Evolutionary conservation across 2,888 invertebrate species (phyloP).

Genomic region (Caenorhabditis wallacei): DNA sequence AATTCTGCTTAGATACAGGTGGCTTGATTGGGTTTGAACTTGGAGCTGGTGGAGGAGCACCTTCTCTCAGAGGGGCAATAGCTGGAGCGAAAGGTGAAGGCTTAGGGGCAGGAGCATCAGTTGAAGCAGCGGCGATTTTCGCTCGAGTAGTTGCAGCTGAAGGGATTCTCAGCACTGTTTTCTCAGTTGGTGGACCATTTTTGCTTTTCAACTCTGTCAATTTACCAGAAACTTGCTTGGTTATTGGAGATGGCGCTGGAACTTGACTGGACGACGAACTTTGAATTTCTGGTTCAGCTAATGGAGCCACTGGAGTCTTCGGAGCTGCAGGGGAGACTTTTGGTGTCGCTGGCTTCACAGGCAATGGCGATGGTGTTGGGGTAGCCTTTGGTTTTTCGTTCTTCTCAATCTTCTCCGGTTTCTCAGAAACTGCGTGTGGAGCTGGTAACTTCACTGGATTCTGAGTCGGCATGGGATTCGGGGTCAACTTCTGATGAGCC

Average conservation of each 20-base stretch:
- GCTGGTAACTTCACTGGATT: conserved; percentile 56
- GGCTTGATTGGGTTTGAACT: conserved; percentile 48
- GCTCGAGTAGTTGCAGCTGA: conserved; percentile 47
- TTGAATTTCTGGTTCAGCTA: conserved; percentile 8
- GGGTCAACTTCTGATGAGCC: conserved; percentile 49
- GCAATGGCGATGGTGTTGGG: background rate
- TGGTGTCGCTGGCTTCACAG: background rate
- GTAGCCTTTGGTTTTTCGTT: background rate
- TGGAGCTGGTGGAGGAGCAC: conserved; percentile 51
- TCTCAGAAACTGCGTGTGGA: conserved; percentile 57
- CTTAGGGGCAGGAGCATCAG: conserved; percentile 8
- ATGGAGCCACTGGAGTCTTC: conserved; percentile 13
- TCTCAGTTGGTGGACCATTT: conserved; percentile 37
- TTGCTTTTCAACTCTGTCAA: conserved; percentile 69
- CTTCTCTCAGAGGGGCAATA: conserved; percentile 34
- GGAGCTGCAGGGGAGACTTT: background rate
- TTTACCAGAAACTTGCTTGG: conserved; percentile 71
- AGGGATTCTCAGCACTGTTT: conserved; percentile 57
- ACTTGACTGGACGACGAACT: background rate
- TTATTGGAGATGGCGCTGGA: conserved; percentile 21
- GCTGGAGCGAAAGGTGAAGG: conserved; percentile 54
- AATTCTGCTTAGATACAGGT: conserved; percentile 44
- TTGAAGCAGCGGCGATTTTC: conserved; percentile 21
- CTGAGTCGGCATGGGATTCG: conserved; percentile 54
- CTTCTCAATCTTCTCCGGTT: conserved; percentile 27